These are phyloP conservation scores for Rana temporaria DNA, from an alignment of 2,113 vertebrate genomes.

Conservation along the genomic window DNA sequence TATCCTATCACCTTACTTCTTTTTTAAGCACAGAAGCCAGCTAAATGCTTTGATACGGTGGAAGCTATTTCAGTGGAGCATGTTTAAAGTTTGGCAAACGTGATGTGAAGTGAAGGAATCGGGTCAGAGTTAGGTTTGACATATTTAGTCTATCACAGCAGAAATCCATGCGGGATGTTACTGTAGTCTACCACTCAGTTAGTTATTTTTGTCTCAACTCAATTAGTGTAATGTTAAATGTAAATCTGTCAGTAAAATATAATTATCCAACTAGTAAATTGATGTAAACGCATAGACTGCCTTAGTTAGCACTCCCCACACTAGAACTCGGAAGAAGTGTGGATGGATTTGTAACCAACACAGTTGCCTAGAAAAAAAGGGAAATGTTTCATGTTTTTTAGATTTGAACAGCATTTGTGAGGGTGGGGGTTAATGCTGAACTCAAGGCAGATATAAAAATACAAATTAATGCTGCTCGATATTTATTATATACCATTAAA, in stretches of 20 bases:
- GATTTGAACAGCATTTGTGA: background rate
- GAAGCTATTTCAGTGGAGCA: too few relatives aligned
- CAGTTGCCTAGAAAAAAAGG: background rate
- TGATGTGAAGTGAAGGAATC: background rate
- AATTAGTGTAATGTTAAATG: background rate
- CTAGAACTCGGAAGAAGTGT: background rate
- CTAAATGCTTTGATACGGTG: too few relatives aligned
- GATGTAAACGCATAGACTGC: background rate
- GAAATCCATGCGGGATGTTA: background rate
- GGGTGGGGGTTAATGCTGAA: too few relatives aligned
- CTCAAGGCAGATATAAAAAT: too few relatives aligned
- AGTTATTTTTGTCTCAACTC: background rate
- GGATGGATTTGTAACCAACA: background rate
- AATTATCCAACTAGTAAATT: background rate
- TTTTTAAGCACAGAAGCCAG: too few relatives aligned
- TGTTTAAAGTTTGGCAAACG: too few relatives aligned
- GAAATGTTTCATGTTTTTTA: background rate
- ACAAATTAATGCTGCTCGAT: too few relatives aligned
- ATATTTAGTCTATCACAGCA: background rate
- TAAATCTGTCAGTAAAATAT: background rate
- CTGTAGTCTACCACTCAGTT: background rate
- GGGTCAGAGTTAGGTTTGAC: background rate
- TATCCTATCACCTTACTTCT: too few relatives aligned
- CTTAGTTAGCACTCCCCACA: background rate
- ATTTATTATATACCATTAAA: too few relatives aligned